Percentiles rank a stretch among this genome's conserved stretches.
Conservation (phyloP, 2,113 vertebrate species). For the Terrapene triunguis region DNA sequence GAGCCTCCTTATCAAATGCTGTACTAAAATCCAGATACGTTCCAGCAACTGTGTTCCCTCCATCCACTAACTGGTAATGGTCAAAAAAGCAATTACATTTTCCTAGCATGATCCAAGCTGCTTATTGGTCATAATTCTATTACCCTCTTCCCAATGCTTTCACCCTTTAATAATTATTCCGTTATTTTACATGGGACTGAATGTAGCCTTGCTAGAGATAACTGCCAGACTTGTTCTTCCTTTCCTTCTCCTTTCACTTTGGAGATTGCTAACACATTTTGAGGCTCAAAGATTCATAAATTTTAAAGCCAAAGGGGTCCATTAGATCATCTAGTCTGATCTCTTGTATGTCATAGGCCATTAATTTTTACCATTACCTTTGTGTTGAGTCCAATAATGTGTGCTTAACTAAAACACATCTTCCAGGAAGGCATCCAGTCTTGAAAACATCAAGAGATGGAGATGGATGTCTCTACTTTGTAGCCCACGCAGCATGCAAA, state of each 20-base stretch:
- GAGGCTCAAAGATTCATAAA: not conserved
- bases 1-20: constrained; percentile 12
- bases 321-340: not conserved
- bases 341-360: not conserved
- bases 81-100: constrained; percentile 19
- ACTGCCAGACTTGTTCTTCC: not conserved
- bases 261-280: not conserved
- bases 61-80: not conserved
- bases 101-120: constrained; percentile 1
- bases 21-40: not conserved
- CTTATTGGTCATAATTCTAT: not conserved
- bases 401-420: not conserved
- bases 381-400: not conserved
- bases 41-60: not conserved
- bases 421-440: not conserved
- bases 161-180: constrained; percentile 8
- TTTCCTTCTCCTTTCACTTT: not conserved
- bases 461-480: not conserved
- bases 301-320: not conserved
- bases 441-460: not conserved
- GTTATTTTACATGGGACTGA: constrained; percentile 18
- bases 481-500: not conserved
- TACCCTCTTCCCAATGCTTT: not conserved
- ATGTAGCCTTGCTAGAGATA: not conserved
- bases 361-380: not conserved